Evolutionary conservation across 2,113 vertebrate species (phyloP).

Genomic region (Stigmatopora nigra): DNA sequence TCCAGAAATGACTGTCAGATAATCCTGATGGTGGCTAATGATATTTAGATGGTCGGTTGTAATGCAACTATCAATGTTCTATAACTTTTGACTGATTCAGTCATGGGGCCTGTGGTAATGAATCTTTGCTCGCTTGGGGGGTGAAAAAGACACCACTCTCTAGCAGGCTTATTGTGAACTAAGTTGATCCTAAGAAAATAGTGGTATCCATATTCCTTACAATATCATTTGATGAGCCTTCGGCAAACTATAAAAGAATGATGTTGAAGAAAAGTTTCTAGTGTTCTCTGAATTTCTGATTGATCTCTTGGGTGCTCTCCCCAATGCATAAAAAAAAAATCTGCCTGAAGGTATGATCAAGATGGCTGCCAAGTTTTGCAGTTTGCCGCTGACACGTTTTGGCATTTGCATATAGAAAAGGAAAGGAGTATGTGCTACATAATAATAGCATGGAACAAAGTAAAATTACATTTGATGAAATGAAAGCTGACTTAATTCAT

Average conservation of each 20-base stretch:
- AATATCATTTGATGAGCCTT: neutral
- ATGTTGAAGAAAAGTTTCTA: neutral
- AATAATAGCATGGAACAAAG: neutral
- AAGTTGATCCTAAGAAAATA: neutral
- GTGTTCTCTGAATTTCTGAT: neutral
- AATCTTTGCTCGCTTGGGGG: neutral
- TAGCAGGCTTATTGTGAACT: neutral
- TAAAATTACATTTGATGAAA: constrained; percentile 1
- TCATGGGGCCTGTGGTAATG: neutral
- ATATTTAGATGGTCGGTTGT: constrained; percentile 24
- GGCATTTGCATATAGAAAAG: constrained; percentile 1
- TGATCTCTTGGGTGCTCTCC: neutral
- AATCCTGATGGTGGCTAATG: constrained; percentile 27
- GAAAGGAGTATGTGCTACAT: neutral
- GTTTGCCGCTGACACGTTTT: neutral
- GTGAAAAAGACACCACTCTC: neutral
- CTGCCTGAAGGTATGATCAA: constrained; percentile 2
- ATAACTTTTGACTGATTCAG: neutral
- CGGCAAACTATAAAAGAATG: neutral
- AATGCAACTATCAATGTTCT: neutral
- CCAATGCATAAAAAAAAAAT: neutral
- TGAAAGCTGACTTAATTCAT: constrained; percentile 10
- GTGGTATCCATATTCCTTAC: neutral
- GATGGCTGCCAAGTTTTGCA: neutral
- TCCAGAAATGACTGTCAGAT: constrained; percentile 38